Conservation (phyloP, 2,888 invertebrate species). For the Amblyteles armatorius region DNA sequence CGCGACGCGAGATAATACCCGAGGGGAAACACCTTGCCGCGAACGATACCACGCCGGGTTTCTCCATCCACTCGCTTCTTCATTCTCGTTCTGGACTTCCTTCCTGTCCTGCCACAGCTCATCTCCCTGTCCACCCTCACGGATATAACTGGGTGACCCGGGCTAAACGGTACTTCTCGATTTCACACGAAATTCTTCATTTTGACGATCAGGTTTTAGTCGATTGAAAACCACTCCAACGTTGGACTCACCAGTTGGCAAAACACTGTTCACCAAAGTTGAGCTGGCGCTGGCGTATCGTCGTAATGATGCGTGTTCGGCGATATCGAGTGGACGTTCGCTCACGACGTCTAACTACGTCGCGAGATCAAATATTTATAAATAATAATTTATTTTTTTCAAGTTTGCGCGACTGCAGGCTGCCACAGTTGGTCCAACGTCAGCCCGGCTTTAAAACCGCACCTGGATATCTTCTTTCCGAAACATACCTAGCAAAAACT, state of each 20-base stretch:
- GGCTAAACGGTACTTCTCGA: background rate
- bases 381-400: no score
- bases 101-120: slow-evolving; percentile 26
- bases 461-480: background rate
- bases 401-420: no score
- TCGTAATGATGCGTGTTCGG: no score
- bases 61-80: slow-evolving; percentile 8
- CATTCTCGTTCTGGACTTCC: background rate
- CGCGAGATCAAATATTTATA: no score
- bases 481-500: background rate
- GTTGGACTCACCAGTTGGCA: no score
- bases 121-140: background rate
- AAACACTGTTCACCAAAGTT: no score
- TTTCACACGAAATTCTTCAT: background rate
- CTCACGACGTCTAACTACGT: no score
- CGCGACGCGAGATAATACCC: slow-evolving; percentile 45
- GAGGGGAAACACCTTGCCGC: slow-evolving; percentile 45
- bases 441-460: no score
- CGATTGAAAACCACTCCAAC: no score
- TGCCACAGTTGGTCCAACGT: no score
- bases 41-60: slow-evolving; percentile 44
- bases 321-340: no score
- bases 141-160: background rate
- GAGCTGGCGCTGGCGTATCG: no score
- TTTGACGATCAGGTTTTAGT: background rate